These are phyloP conservation scores for Pterocles orientalis DNA, from an alignment of 2,113 vertebrate species.

Conservation along the genomic window DNA sequence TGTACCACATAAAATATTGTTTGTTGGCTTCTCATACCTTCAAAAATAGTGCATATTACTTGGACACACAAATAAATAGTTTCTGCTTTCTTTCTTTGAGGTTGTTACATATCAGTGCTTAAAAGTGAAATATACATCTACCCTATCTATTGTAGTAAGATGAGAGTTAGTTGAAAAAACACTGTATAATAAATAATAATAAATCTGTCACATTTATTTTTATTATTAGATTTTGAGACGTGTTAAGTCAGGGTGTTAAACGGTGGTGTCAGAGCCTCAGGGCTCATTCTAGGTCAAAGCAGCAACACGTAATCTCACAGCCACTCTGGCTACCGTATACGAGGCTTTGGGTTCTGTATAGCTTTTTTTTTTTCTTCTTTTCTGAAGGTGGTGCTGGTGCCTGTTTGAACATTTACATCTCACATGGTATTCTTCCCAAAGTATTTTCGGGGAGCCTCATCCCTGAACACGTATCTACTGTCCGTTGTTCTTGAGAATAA, in stretches of 20 bases:
- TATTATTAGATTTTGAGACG: slow-evolving; percentile 7
- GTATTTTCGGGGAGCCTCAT: neutral
- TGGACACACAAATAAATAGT: neutral
- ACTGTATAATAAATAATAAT: neutral
- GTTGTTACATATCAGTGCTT: neutral
- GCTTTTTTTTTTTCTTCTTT: slow-evolving; percentile 6
- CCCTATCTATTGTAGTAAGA: neutral
- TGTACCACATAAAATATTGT: neutral
- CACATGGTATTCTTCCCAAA: neutral
- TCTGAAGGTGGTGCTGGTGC: neutral
- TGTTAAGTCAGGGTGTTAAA: neutral
- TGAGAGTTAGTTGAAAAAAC: neutral
- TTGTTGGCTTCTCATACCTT: neutral
- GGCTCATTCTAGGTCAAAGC: slow-evolving; percentile 2
- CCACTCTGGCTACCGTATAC: neutral
- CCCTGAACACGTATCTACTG: neutral
- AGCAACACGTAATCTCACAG: neutral
- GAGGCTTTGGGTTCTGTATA: neutral
- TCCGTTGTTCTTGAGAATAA: neutral
- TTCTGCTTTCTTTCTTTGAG: neutral
- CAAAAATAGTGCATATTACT: neutral
- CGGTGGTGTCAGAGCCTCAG: neutral
- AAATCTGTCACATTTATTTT: neutral
- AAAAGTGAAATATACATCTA: neutral
- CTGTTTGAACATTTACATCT: neutral